A percentile compares a stretch with the other conserved stretches of the same genome.
These are phyloP conservation scores for Bubo blakistoni DNA, from an alignment of 2,113 vertebrate genomes.

Conservation along the genomic window DNA sequence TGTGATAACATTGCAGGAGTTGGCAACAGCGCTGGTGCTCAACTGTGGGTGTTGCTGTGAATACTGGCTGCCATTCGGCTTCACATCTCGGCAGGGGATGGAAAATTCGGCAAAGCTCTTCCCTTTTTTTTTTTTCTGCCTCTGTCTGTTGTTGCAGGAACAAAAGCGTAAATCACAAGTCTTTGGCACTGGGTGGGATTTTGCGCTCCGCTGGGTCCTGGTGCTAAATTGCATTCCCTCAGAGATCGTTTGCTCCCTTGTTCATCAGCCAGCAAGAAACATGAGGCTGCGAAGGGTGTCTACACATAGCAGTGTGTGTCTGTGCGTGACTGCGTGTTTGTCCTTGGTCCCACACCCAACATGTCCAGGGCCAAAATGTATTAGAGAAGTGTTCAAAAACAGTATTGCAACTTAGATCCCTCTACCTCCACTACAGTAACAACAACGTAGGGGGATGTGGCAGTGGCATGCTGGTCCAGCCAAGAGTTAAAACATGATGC, in stretches of 20 bases:
- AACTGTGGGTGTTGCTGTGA: neutral
- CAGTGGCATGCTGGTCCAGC: neutral
- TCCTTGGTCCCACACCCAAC: neutral
- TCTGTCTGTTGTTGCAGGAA: conserved; percentile 29
- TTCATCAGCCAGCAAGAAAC: conserved; percentile 6
- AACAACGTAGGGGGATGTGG: rapidly evolving
- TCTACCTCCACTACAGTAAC: neutral
- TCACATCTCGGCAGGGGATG: neutral
- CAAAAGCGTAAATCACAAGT: conserved; percentile 23
- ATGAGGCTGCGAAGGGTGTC: neutral
- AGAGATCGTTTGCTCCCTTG: neutral
- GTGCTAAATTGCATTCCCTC: conserved; percentile 23
- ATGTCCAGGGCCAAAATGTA: neutral
- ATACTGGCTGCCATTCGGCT: conserved; percentile 14
- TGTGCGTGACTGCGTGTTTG: neutral
- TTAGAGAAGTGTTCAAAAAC: neutral
- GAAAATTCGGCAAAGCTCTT: conserved; percentile 24
- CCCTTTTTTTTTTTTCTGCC: neutral
- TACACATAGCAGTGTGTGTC: neutral
- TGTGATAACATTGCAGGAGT: conserved; percentile 20
- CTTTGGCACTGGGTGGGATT: neutral
- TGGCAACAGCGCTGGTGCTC: neutral
- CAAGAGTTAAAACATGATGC: neutral
- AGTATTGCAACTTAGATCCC: neutral
- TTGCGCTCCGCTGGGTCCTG: neutral